Evolutionary conservation across 1,140 invertebrate species (phyloP), one percentile per base, ranked within the genome.

Genomic region (Hypsibius dujardini): DNA sequence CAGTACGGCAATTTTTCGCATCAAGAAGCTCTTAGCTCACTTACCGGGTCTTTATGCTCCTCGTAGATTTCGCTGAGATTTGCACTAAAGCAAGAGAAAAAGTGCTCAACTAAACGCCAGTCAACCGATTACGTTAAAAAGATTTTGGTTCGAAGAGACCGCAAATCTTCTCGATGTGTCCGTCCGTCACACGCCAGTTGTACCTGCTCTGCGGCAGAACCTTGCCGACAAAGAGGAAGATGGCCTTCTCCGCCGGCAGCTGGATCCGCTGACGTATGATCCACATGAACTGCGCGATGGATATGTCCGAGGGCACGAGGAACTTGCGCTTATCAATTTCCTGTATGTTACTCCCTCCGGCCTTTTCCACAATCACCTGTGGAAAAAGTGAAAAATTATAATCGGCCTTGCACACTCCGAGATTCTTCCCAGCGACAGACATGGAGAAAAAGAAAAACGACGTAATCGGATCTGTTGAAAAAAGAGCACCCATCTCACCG

Each of bases 261-360:
- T 81, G 78, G 46, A 83, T 81, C 69, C 82, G 76, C 74, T 81
- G 81, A 12, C 82, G 76, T 45, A 82, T 80, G 47, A 83, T 82
- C 80, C 81, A 83, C 80, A 83, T 83, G 71, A 83, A 83, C 76
- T 83, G 82, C 46, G 81, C 82, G n/a, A 83, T 80, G 70, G 81
- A 79, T 67, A 83, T 81, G 72, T 83, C 82, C 75, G 77, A 78
- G 3, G 82, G 82, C 2, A 83, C 81, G 12, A 83, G 74, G 73
- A 82, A 82, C 73, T 83, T 83, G 15, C 80, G 75, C 73, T 83
- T 83, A 74, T 82, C 81, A 47, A 83, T 80, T 46, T 78, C 77
- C 47, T 78, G 77, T 47, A 83, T 80, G 67, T 80, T 76, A 14
- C 80, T 80, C 42, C 79, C 78, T 1, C 80, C 79, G 47, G 78